phyloP scores from a whole-genome alignment of 2,797 vertebrate species.

The Ceyx erithaca region DNA sequence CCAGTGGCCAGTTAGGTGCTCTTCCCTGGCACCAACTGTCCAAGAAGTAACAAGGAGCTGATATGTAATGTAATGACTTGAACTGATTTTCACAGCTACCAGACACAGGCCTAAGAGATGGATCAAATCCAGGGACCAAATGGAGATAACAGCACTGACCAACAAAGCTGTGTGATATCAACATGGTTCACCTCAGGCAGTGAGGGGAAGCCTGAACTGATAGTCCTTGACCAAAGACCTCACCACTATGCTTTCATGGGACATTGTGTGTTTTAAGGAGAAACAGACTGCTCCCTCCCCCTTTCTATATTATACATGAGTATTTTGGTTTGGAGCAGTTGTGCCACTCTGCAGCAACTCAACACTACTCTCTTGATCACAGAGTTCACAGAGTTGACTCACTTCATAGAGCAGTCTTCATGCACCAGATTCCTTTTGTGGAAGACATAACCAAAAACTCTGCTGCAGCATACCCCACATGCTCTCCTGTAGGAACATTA shows the following conservation, averaged over 20 bases:
- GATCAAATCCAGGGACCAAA: background rate
- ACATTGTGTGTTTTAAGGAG: background rate
- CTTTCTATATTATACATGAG: background rate
- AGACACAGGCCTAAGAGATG: background rate
- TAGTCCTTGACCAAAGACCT: background rate
- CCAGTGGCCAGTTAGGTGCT: background rate
- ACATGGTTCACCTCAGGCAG: background rate
- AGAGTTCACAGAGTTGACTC: background rate
- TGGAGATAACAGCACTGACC: background rate
- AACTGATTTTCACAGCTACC: background rate
- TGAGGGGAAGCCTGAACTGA: too few species aligned
- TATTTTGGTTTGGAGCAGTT: background rate
- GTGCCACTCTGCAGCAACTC: background rate
- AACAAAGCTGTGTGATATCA: background rate
- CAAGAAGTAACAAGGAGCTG: background rate
- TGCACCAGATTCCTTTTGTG: background rate
- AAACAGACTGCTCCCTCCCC: background rate
- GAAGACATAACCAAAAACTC: background rate
- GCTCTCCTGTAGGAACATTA: background rate
- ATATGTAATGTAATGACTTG: background rate
- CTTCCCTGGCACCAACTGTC: background rate
- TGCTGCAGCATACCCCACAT: background rate
- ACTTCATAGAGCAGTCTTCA: fast-evolving
- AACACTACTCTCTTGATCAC: background rate
- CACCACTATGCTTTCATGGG: background rate